Percentiles rank a stretch among this genome's conserved stretches.
phyloP scores from a whole-genome alignment of 2,797 vertebrate species.

The Scomberomorus guttatus region DNA sequence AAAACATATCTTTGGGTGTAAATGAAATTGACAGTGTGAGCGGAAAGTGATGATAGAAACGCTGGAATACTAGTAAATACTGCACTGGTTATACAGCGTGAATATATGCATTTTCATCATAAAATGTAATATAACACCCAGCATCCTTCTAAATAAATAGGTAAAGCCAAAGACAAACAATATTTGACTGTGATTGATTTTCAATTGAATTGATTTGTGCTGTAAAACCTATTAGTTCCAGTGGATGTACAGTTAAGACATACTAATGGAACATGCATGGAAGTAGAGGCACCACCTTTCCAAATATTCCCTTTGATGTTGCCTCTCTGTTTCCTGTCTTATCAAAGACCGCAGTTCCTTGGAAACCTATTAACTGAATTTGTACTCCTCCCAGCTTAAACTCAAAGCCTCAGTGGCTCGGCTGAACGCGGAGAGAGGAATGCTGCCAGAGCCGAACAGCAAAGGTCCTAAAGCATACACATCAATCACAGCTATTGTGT shows the following conservation, averaged over 20 bases:
- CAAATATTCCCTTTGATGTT: constrained; percentile 63
- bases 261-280: constrained; percentile 46
- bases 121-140: constrained; percentile 3
- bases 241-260: constrained; percentile 40
- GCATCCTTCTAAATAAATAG: constrained; percentile 18
- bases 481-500: constrained; percentile 86
- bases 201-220: constrained; percentile 30
- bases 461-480: constrained; percentile 79
- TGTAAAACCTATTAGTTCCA: constrained; percentile 15
- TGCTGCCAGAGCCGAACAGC: constrained; percentile 54
- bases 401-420: constrained; percentile 68
- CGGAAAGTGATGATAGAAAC: constrained; percentile 31
- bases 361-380: constrained; percentile 75
- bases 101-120: constrained; percentile 8
- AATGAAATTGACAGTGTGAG: constrained; percentile 42
- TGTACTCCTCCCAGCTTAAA: constrained; percentile 73
- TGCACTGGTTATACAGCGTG: not conserved
- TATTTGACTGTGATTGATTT: constrained; percentile 9
- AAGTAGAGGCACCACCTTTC: constrained; percentile 50
- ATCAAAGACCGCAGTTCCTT: constrained; percentile 72
- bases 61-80: constrained; percentile 5
- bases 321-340: constrained; percentile 64
- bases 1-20: constrained; percentile 35
- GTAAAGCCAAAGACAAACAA: not conserved
- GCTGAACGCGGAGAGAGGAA: constrained; percentile 57